A percentile compares a stretch with the other conserved stretches of the same genome.
Conservation (phyloP, 2,113 vertebrate species). For the Triplophysa siluroides region DNA sequence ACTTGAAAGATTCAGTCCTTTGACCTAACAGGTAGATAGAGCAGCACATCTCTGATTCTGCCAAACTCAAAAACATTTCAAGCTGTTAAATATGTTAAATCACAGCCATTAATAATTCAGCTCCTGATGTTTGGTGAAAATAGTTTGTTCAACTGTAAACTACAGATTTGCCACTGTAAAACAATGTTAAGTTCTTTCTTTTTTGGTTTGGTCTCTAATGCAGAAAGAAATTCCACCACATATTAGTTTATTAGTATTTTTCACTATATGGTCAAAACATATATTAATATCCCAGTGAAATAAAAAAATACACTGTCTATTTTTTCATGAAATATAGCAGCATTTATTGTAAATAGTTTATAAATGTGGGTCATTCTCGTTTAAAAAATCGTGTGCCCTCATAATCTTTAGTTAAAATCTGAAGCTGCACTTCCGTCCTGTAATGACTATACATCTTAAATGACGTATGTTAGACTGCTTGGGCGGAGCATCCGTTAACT, state of each 20-base stretch:
- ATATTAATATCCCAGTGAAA: too few relatives aligned
- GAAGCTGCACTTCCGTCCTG: too few relatives aligned
- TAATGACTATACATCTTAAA: too few relatives aligned
- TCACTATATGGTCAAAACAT: too few relatives aligned
- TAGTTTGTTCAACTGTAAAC: neutral
- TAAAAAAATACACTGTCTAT: too few relatives aligned
- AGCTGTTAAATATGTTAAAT: slow-evolving; percentile 18
- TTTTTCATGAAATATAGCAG: too few relatives aligned
- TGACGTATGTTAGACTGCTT: too few relatives aligned
- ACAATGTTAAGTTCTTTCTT: neutral
- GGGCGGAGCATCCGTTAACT: too few relatives aligned
- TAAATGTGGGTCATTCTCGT: too few relatives aligned
- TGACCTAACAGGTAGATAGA: slow-evolving; percentile 4
- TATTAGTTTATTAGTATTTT: neutral
- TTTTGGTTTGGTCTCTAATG: slow-evolving; percentile 3
- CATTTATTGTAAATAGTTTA: too few relatives aligned
- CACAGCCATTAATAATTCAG: slow-evolving; percentile 7
- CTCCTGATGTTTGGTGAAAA: slow-evolving; percentile 6
- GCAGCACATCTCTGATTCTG: neutral
- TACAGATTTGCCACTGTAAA: neutral
- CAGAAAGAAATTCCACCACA: neutral
- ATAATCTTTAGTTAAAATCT: too few relatives aligned
- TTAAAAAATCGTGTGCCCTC: too few relatives aligned
- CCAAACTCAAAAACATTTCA: slow-evolving; percentile 26
- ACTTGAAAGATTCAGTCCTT: slow-evolving; percentile 16